Evolutionary conservation across 2,797 vertebrate species (phyloP).

Genomic region (Apodemus agrarius): DNA sequence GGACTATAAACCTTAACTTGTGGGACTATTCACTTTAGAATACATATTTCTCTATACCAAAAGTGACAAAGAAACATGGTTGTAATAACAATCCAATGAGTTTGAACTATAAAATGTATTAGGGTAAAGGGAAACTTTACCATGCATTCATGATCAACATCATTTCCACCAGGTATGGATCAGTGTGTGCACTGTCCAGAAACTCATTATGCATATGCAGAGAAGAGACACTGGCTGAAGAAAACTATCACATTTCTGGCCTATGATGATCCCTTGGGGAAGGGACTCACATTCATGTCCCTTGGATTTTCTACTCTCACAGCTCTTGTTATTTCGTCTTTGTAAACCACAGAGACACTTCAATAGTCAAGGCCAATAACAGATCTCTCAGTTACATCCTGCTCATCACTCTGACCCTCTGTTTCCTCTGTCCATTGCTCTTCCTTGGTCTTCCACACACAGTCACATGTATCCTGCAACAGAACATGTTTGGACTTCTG

Average conservation of each 20-base stretch:
- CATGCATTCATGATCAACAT: too few species aligned
- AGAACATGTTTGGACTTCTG: not conserved
- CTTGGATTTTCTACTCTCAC: not conserved
- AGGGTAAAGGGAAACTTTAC: too few species aligned
- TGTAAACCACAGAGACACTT: not conserved
- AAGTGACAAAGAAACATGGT: not conserved
- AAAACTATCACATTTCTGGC: too few species aligned
- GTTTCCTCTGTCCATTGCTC: not conserved
- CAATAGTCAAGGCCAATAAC: not conserved
- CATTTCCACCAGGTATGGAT: too few species aligned
- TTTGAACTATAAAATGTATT: too few species aligned
- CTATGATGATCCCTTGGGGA: too few species aligned
- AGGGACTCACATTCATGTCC: too few species aligned
- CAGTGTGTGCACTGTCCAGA: too few species aligned
- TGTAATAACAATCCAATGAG: not conserved
- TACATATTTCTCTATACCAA: not conserved
- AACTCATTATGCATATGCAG: too few species aligned
- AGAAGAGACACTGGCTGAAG: too few species aligned
- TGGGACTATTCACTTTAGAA: not conserved
- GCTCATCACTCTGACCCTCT: not conserved
- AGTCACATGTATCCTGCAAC: not conserved
- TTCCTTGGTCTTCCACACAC: not conserved
- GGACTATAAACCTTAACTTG: not conserved
- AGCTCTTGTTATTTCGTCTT: not conserved
- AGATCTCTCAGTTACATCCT: not conserved